Evolutionary conservation across 2,888 invertebrate genomes (phyloP).

Genomic region (Tanaodytes sp.): DNA sequence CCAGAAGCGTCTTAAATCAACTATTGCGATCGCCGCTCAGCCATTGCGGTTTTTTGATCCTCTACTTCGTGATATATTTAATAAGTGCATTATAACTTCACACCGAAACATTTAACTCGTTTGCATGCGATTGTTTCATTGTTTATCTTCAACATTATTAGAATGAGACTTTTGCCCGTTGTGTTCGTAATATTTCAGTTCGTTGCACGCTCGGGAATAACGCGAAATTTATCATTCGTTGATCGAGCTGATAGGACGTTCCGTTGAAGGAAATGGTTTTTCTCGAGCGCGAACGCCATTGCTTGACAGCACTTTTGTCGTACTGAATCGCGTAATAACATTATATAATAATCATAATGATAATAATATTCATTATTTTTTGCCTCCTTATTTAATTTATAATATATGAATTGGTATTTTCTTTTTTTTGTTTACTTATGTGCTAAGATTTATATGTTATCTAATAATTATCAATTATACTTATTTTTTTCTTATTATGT

Average conservation of each 20-base stretch:
- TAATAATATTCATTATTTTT: slow-evolving; percentile 57
- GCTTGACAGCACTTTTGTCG: slow-evolving; percentile 35
- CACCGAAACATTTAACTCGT: slow-evolving; percentile 56
- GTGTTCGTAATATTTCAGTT: slow-evolving; percentile 26
- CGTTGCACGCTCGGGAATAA: too few species aligned
- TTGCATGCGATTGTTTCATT: slow-evolving; percentile 50
- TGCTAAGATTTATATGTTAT: slow-evolving; percentile 66
- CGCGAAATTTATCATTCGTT: too few species aligned
- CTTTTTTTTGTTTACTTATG: slow-evolving; percentile 64
- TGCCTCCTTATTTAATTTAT: slow-evolving; percentile 60
- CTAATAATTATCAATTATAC: slow-evolving; percentile 69
- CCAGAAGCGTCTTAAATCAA: slow-evolving; percentile 49
- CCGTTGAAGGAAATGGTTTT: slow-evolving; percentile 30
- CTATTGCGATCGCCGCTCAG: slow-evolving; percentile 31
- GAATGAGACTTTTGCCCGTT: slow-evolving; percentile 28
- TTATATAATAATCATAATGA: slow-evolving; percentile 54
- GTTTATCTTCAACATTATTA: slow-evolving; percentile 13
- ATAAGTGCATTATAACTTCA: slow-evolving; percentile 56
- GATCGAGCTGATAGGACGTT: too few species aligned
- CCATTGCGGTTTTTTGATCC: slow-evolving; percentile 23
- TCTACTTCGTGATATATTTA: slow-evolving; percentile 43
- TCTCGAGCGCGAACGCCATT: slow-evolving; percentile 49
- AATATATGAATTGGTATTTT: slow-evolving; percentile 65
- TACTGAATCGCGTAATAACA: slow-evolving; percentile 44
- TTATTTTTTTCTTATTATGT: slow-evolving; percentile 61